These are phyloP conservation scores for Artemisiospiza belli DNA, from an alignment of 2,113 vertebrate species.

Conservation along the genomic window DNA sequence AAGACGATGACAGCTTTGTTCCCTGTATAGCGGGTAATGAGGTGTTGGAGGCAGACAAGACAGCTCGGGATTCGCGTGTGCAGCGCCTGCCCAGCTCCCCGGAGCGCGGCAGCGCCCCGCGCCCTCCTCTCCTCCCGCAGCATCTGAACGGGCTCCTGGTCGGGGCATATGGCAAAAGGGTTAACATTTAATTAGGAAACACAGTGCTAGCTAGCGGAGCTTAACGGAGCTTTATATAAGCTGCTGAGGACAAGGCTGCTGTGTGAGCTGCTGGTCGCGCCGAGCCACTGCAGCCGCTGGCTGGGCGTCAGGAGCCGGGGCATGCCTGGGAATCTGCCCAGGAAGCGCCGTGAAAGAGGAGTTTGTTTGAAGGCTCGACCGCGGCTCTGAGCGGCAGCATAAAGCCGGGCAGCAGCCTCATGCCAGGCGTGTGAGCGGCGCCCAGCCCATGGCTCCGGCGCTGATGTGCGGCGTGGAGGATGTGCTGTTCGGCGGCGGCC, in stretches of 20 bases:
- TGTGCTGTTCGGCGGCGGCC: conserved; percentile 84
- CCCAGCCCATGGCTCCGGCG: conserved; percentile 81
- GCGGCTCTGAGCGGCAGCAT: conserved; percentile 56
- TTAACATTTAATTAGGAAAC: conserved; percentile 68
- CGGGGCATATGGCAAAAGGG: conserved; percentile 42
- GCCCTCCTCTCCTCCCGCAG: neutral
- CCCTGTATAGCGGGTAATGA: neutral
- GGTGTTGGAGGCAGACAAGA: neutral
- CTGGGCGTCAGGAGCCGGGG: conserved; percentile 71
- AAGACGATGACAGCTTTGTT: neutral
- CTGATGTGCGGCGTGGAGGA: conserved; percentile 89
- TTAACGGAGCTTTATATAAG: conserved; percentile 71
- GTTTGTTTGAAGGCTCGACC: conserved; percentile 72
- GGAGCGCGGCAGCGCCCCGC: neutral
- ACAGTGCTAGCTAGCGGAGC: conserved; percentile 58
- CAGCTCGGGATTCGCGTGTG: neutral
- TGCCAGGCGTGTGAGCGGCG: conserved; percentile 1
- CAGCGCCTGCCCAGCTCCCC: neutral
- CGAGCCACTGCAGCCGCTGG: conserved; percentile 73
- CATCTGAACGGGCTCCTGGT: neutral
- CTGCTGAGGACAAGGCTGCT: conserved; percentile 72
- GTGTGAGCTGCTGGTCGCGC: conserved; percentile 69
- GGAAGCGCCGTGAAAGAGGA: conserved; percentile 75
- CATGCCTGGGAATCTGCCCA: conserved; percentile 81
- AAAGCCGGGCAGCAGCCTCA: conserved; percentile 18